Conservation (phyloP, 2,888 invertebrate species). For the Xylophagus ater region DNA sequence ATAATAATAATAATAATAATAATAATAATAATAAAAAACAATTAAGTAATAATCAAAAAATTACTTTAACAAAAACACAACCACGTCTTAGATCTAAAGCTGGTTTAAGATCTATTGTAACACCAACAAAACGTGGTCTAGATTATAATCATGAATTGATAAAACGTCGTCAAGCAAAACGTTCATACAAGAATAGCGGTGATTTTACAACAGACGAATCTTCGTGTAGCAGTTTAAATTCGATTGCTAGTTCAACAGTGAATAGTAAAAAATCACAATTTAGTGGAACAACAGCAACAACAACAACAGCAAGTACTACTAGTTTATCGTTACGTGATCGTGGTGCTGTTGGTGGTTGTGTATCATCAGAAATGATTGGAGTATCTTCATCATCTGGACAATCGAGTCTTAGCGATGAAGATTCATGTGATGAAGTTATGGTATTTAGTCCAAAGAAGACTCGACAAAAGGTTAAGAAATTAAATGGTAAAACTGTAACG, state of each 20-base stretch:
- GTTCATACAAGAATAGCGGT: slow-evolving; percentile 17
- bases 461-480: slow-evolving; percentile 45
- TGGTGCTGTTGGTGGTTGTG: slow-evolving; percentile 7
- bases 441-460: slow-evolving; percentile 19
- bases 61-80: slow-evolving; percentile 1
- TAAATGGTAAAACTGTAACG: slow-evolving; percentile 19
- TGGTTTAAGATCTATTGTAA: slow-evolving; percentile 18
- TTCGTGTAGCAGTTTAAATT: slow-evolving; percentile 21
- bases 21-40: slow-evolving; percentile 13
- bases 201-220: slow-evolving; percentile 18
- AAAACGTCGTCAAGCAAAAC: slow-evolving; percentile 14
- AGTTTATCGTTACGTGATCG: slow-evolving; percentile 51
- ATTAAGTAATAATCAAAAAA: slow-evolving; percentile 3
- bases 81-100: slow-evolving; percentile 13
- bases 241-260: slow-evolving; percentile 18
- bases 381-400: slow-evolving; percentile 8
- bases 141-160: slow-evolving; percentile 14
- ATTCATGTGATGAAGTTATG: slow-evolving; percentile 16
- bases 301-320: slow-evolving; percentile 45
- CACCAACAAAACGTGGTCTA: slow-evolving; percentile 17
- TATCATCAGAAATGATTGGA: slow-evolving; percentile 6
- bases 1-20: neutral
- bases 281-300: slow-evolving; percentile 43
- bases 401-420: slow-evolving; percentile 16
- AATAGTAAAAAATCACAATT: slow-evolving; percentile 17